Evolutionary conservation across 2,113 vertebrate species (phyloP).

Genomic region (Clarias gariepinus): DNA sequence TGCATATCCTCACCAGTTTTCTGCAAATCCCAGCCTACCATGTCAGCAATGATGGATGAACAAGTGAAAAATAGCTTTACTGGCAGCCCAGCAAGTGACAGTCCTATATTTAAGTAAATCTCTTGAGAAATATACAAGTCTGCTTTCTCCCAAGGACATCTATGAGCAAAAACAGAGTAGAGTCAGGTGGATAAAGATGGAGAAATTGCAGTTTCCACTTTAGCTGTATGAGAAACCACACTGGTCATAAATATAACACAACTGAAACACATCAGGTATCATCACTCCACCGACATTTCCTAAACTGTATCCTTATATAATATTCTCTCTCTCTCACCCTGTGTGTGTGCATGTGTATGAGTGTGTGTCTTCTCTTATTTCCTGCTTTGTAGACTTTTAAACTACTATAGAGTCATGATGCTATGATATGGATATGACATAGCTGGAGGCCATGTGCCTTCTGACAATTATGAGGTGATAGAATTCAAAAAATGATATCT

Average conservation of each 20-base stretch:
- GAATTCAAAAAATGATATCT: too few relatives aligned
- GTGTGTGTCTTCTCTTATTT: conserved; percentile 52
- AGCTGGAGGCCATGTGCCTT: conserved; percentile 40
- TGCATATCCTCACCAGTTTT: conserved; percentile 55
- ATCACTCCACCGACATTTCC: conserved; percentile 65
- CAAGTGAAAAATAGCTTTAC: conserved; percentile 62
- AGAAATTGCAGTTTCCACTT: conserved; percentile 63
- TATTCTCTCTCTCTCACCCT: neutral
- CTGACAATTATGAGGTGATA: conserved; percentile 21
- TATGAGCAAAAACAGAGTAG: conserved; percentile 46
- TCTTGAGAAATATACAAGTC: conserved; percentile 71
- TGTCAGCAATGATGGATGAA: conserved; percentile 66
- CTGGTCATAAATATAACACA: conserved; percentile 71
- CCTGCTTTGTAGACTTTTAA: conserved; percentile 59
- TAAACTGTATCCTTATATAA: conserved; percentile 67
- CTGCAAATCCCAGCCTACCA: conserved; percentile 53
- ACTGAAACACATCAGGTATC: conserved; percentile 69
- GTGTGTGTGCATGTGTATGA: neutral
- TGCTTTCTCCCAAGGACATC: conserved; percentile 67
- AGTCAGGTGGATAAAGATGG: conserved; percentile 2
- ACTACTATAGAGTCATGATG: conserved; percentile 43
- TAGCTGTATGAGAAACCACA: conserved; percentile 64
- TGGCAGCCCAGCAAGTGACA: conserved; percentile 66
- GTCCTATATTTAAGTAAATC: conserved; percentile 66
- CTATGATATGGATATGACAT: conserved; percentile 63